phyloP scores from a whole-genome alignment of 23 tunicate genomes.

The Phallusia fumigata region DNA sequence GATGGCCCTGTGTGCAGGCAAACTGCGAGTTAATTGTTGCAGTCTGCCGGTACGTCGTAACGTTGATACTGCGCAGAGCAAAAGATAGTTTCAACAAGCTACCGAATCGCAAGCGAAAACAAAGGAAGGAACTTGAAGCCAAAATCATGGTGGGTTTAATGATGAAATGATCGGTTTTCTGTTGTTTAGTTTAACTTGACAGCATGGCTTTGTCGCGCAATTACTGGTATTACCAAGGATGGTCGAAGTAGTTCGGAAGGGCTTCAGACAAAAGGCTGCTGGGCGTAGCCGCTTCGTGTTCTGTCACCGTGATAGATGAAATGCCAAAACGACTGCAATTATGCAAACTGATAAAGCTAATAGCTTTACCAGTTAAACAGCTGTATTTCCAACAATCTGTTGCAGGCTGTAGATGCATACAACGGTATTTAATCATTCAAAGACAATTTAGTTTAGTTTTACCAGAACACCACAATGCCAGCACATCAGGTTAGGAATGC shows the following conservation, averaged over 20 bases:
- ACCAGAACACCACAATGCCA: no score
- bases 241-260: no score
- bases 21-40: not conserved
- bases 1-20: not conserved
- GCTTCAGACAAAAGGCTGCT: not conserved
- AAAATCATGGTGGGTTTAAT: not conserved
- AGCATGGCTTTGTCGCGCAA: not conserved
- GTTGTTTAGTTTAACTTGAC: not conserved
- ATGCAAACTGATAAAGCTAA: no score
- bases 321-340: no score
- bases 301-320: not conserved
- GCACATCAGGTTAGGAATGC: no score
- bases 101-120: not conserved
- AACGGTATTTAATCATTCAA: no score
- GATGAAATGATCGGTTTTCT: no score
- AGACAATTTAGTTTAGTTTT: no score
- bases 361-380: no score
- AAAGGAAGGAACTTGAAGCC: not conserved
- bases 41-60: constrained; percentile 4
- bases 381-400: no score
- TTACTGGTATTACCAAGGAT: not conserved
- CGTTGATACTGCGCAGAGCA: not conserved
- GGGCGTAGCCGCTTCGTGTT: not conserved
- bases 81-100: not conserved
- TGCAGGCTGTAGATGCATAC: no score